Conservation (phyloP, 1,140 invertebrate species). For the Cydia splendana region DNA sequence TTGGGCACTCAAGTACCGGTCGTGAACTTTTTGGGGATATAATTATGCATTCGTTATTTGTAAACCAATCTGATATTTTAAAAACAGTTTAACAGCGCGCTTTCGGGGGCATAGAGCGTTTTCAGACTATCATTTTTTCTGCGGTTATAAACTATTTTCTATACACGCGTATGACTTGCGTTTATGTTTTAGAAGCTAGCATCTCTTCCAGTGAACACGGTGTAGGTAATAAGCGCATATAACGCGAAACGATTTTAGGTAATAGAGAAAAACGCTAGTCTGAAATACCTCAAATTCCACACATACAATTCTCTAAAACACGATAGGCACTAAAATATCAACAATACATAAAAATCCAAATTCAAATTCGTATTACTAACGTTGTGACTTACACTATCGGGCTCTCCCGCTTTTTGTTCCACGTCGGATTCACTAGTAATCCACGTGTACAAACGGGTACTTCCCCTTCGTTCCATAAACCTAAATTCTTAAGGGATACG, state of each 20-base stretch:
- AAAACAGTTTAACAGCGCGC: not conserved
- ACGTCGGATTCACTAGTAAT: constrained; percentile 19
- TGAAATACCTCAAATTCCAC: not conserved
- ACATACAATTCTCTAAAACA: not conserved
- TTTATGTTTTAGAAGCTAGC: no score
- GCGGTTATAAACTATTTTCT: not conserved
- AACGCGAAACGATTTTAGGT: not conserved
- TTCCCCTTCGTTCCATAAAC: not conserved
- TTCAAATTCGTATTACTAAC: constrained; percentile 6
- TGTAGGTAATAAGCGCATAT: not conserved
- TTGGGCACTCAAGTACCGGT: not conserved
- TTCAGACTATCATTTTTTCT: not conserved
- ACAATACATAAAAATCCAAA: constrained; percentile 9
- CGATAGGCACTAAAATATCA: not conserved
- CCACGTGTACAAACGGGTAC: constrained; percentile 23
- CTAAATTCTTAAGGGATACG: not conserved
- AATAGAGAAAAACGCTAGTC: not conserved
- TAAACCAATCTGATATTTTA: constrained; percentile 2
- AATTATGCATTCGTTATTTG: constrained; percentile 23
- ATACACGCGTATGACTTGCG: no score
- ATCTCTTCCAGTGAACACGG: not conserved
- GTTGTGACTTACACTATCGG: constrained; percentile 29
- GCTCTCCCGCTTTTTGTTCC: constrained; percentile 14
- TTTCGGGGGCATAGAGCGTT: not conserved
- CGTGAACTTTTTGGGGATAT: not conserved